Evolutionary conservation across 2,113 vertebrate genomes (phyloP), one percentile per base, ranked within the genome.

Genomic region (Thamnophis sirtalis): DNA sequence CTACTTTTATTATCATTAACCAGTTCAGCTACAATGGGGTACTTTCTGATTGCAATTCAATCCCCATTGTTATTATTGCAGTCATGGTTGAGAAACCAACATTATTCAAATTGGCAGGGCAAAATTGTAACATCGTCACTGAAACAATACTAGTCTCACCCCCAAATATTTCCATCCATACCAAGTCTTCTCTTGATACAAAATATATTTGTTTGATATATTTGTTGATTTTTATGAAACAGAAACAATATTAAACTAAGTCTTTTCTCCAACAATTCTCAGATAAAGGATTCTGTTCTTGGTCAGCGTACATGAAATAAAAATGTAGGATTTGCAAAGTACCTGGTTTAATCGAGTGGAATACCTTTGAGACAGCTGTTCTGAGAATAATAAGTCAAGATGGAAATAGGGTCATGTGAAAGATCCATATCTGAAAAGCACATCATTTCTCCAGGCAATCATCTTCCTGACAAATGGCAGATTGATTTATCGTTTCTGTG

Each of bases 371-470:
- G 43, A 86, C 33, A 28, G 19, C 56, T 68, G 13, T 24, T 51
- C n/a, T 63, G 90, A 87, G 4, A 91, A 50, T 91, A 91, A 87
- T 60, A 85, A 86, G 84, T 49, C 90, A 91, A 91, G 56, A 87
- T 68, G 84, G 28, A 43, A 7, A 68, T 51, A 84, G 63, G 11
- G 28, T 50, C 55, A 43, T 84, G 43, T 91, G 85, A 91, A 87
- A 58, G 33, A 86, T 87, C 10, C 17, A 28, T 63, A 15, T 68
- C 28, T 91, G 55, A 22, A 87, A 68, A 91, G 56, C 38, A 51
- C 48, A 68, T 43, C 26, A 43, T 13, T 13, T 91, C 90, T 68
- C 84, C n/a, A 87, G 85, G n/a, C 58, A 87, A 86, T 63, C 84
- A 53, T 87, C n/a, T 38, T 68, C 54, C 85, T 68, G 84, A 91